Base-by-base conservation (phyloP, 2,888 invertebrate species). In the Leptogaster cylindrica region DNA sequence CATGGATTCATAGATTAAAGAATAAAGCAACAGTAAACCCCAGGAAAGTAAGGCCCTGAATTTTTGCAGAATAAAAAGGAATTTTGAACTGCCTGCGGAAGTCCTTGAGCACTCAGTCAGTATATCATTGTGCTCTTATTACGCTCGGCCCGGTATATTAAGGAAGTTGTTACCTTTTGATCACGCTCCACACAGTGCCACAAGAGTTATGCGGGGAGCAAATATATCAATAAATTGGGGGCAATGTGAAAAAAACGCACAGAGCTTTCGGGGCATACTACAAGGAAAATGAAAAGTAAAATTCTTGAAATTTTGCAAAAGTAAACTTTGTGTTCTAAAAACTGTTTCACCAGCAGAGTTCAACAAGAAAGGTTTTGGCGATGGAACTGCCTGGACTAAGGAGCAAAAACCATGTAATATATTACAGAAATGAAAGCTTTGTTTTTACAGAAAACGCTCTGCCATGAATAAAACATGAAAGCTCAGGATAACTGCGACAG, bases 391-490 rank as follows among this genome's bases (percentile, higher is more conserved):
- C 16, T 20, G 12, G 20, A 46, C 18, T 20, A 6, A 20, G 16
- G 46, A 12, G 46, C 14, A 16, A 46, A 16, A 20, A 46, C 46
- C 16, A 46, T 20, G 46, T 46, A 46, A 46, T 46, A 46, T 46
- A 46, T 46, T 46, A 46, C 46, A 46, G n/a, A 46, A 46, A 46
- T 46, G 46, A 46, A 46, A 46, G 46, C 46, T 46, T 18, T 46
- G 46, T 46, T 46, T 46, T 20, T 12, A 46, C 12, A 46, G 18
- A 46, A 46, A 46, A 46, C 46, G 20, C 16, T 46, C 20, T 5
- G 46, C 46, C 20, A 46, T 46, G 46, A 46, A 46, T 46, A 46
- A 46, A 46, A 46, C 46, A 46, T 46, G 46, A 46, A 46, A 46
- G 46, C 46, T 46, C 20, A 46, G 46, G 18, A 46, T 12, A 46